These are phyloP conservation scores for Mycalesis mineus DNA, from an alignment of 2,888 invertebrate species.

Conservation along the genomic window DNA sequence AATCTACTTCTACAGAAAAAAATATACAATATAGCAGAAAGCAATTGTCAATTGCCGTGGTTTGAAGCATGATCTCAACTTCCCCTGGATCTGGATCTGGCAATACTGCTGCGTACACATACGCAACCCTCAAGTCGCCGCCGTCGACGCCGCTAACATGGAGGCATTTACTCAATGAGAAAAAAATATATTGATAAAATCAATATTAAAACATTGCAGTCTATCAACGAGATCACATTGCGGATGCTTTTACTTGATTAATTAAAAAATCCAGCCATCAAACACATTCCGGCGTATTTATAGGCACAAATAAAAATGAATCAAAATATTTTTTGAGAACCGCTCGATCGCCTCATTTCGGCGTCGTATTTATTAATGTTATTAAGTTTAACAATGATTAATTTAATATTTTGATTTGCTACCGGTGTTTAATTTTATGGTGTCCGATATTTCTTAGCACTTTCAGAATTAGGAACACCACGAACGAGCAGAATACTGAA, in stretches of 20 bases:
- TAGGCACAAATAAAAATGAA: background rate
- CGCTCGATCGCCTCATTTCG: slow-evolving; percentile 13
- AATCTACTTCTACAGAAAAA: too few species aligned
- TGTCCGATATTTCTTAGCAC: slow-evolving; percentile 5
- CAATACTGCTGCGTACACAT: too few species aligned
- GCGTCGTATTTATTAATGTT: slow-evolving; percentile 19
- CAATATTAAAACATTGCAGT: background rate
- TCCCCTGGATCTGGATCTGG: too few species aligned
- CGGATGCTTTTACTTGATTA: slow-evolving; percentile 1
- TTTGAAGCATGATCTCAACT: too few species aligned
- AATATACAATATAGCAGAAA: too few species aligned
- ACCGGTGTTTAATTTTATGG: slow-evolving; percentile 25
- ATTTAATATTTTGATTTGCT: slow-evolving; percentile 20
- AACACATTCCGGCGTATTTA: slow-evolving; percentile 1
- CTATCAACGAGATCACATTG: background rate
- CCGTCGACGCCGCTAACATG: too few species aligned
- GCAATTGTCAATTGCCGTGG: too few species aligned
- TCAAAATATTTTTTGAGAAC: slow-evolving; percentile 13
- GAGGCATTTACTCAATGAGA: too few species aligned
- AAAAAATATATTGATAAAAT: too few species aligned
- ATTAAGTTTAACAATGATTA: slow-evolving; percentile 15
- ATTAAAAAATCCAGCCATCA: background rate
- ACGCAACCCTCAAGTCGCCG: too few species aligned
- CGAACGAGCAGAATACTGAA: background rate
- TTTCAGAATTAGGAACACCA: slow-evolving; percentile 3